phyloP scores from a whole-genome alignment of 2,888 invertebrate genomes.

The Euzophera pinguis region DNA sequence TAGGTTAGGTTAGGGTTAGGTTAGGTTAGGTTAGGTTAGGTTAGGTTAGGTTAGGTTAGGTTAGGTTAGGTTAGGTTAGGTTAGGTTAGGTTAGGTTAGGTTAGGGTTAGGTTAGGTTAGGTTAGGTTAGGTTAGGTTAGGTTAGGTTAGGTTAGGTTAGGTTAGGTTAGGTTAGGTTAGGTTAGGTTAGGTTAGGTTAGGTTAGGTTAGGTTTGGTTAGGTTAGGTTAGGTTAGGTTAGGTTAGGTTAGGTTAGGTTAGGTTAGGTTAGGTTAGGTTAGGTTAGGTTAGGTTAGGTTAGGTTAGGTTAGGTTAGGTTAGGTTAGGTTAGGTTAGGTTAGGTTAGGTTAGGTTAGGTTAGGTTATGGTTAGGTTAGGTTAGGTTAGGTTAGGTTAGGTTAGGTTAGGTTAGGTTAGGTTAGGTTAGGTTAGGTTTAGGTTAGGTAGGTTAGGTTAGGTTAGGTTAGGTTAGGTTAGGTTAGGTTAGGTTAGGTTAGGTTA shows the following conservation, averaged over 20 bases:
- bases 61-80: constrained; percentile 23
- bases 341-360: constrained; percentile 20
- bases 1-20: constrained; percentile 9
- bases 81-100: constrained; percentile 25
- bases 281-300: constrained; percentile 24
- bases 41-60: constrained; percentile 24
- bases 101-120: constrained; percentile 24
- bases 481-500: constrained; percentile 27
- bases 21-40: constrained; percentile 23
- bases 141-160: constrained; percentile 21
- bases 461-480: constrained; percentile 25
- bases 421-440: constrained; percentile 27
- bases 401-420: constrained; percentile 22
- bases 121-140: constrained; percentile 23
- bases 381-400: constrained; percentile 23
- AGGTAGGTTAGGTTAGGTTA: constrained; percentile 23
- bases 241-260: constrained; percentile 23
- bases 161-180: constrained; percentile 23
- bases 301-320: constrained; percentile 26
- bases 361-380: constrained; percentile 19
- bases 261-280: constrained; percentile 23
- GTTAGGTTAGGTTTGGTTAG: constrained; percentile 24
- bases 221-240: constrained; percentile 24
- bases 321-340: constrained; percentile 23
- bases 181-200: constrained; percentile 21